Base-by-base conservation (phyloP, 2,888 invertebrate genomes). In the Xestia sexstrigata region DNA sequence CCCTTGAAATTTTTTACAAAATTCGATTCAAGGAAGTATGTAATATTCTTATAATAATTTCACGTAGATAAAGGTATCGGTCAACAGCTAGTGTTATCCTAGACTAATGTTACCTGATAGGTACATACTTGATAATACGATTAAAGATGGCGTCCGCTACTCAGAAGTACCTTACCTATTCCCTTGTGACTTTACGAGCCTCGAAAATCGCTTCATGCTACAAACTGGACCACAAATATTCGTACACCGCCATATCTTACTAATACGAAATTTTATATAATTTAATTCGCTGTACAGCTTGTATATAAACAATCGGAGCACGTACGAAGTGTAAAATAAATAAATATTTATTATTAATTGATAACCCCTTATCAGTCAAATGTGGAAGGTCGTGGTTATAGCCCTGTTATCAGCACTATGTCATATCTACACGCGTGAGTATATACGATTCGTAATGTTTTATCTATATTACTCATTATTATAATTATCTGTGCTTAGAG, bases 341-440 rank as follows among this genome's bases (percentile, higher is more conserved):
- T 77, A 78, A 80, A 69, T 75, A 75, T 70, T 74, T 70, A 74
- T 42, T 42, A 58, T 58, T 63, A 71, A 49, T 55, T 67, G 88
- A 83, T 89, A 87, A 83, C 89, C 84, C 75, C 67, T 72, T 83
- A 78, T 81, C 76, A 45, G 42, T 35, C 79, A 74, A 79, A 91
- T 91, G 89, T 85, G 84, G 86, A 89, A 89, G 81, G 78, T 88
- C 79, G 70, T 79, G 73, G 81, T 62, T 66, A 84, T 91, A 85
- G 74, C 76, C 35, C 74, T 88, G 72, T 71, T 90, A 76, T 85
- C 84, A 68, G 76, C 79, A 55, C 73, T 88, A 69, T 78, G 74
- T 82, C 74, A 77, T 66, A 75, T 81, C 35, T 74, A 84, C 30
- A 86, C 91, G 71, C 70, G 91, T 89, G 75, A 90, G 91, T 89